A percentile compares a stretch with the other conserved stretches of the same genome.
Conservation (phyloP, 92 coral and sea anemone genomes). For the Zoanthus gigantus region DNA sequence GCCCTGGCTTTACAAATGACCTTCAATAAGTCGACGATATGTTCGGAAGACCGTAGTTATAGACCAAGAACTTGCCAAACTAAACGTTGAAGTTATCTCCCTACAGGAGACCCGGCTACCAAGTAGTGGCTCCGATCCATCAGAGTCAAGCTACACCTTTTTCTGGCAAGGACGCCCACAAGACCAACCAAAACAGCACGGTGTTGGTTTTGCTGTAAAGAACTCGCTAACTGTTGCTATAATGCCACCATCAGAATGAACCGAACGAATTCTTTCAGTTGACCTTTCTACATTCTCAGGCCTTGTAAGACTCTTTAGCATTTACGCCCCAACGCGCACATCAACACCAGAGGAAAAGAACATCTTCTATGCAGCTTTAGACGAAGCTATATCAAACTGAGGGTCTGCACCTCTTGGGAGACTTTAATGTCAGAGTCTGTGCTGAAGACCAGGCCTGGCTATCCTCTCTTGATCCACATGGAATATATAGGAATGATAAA, state of each 20-base stretch:
- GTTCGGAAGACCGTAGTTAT: slow-evolving; percentile 22
- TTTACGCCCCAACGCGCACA: neutral
- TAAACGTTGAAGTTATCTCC: neutral
- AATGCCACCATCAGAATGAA: neutral
- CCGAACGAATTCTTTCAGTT: slow-evolving; percentile 38
- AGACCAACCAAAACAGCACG: neutral
- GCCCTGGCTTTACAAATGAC: slow-evolving; percentile 45
- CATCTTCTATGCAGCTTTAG: slow-evolving; percentile 32
- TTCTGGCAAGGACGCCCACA: slow-evolving; percentile 45
- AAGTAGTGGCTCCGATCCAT: slow-evolving; percentile 8
- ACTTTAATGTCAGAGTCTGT: neutral
- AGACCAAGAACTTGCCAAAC: neutral
- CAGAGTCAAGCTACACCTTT: slow-evolving; percentile 46
- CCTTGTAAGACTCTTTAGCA: neutral
- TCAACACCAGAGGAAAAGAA: slow-evolving; percentile 39
- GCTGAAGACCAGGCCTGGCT: neutral
- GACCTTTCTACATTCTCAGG: slow-evolving; percentile 25
- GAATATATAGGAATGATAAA: neutral
- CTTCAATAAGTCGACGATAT: slow-evolving; percentile 22
- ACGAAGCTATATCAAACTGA: neutral
- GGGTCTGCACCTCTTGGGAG: neutral
- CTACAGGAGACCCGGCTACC: slow-evolving; percentile 25
- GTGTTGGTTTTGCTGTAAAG: slow-evolving; percentile 46
- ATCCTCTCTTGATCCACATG: neutral
- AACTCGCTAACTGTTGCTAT: slow-evolving; percentile 27